Evolutionary conservation across 1,140 invertebrate genomes (phyloP).

Genomic region (Tribolium castaneum): DNA sequence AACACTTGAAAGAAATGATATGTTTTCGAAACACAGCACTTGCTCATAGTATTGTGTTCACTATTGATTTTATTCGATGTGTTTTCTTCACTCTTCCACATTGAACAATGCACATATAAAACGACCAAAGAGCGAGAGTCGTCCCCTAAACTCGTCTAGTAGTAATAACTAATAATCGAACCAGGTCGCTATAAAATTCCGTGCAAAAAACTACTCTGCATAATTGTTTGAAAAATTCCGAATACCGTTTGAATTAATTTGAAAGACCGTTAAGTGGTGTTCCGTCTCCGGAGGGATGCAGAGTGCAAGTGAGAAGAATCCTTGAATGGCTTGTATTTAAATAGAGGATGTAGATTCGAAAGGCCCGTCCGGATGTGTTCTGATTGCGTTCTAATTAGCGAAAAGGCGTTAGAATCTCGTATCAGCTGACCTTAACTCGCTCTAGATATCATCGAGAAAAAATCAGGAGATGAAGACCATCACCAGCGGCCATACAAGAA

Average conservation of each 20-base stretch:
- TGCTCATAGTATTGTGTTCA: background rate
- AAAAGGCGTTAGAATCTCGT: slow-evolving; percentile 23
- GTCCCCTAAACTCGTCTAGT: background rate
- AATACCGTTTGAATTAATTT: slow-evolving; percentile 1
- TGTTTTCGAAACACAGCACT: background rate
- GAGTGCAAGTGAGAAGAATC: background rate
- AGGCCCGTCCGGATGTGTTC: slow-evolving; percentile 23
- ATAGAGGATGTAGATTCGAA: slow-evolving; percentile 8
- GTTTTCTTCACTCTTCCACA: background rate
- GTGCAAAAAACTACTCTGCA: background rate
- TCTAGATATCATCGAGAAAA: slow-evolving; percentile 49
- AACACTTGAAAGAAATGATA: background rate
- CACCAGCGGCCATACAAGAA: slow-evolving; percentile 32
- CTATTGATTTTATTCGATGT: background rate
- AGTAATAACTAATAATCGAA: too few species aligned
- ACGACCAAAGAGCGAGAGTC: background rate
- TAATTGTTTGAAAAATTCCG: background rate
- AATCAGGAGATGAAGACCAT: slow-evolving; percentile 31
- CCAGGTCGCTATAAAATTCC: background rate
- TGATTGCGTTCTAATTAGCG: slow-evolving; percentile 30
- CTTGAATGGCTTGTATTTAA: background rate
- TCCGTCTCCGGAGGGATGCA: background rate
- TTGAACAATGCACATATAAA: background rate
- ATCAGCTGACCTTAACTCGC: slow-evolving; percentile 56
- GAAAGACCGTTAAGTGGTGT: background rate